Base-by-base conservation (phyloP, 2,797 vertebrate species). In the Lacerta agilis region DNA sequence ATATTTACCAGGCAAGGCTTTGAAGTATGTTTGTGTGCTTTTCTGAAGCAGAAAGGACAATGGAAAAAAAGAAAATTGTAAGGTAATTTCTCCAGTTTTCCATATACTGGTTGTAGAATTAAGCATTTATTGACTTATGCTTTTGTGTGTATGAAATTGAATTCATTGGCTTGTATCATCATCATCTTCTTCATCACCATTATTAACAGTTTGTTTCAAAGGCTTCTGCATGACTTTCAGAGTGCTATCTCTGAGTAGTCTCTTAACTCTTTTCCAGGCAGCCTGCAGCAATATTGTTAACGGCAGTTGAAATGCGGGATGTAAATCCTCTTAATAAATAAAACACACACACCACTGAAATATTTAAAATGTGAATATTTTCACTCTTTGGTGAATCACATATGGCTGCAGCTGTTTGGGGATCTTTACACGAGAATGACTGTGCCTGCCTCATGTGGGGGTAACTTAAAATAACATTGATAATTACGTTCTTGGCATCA, bases 401-500 rank as follows among this genome's bases (percentile, higher is more conserved):
- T 3, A 64, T 64, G 36, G 33, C 64, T 79, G 45, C 75, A 78
- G 29, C 29, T 11, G 76, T 69, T 79, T 45, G 3, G 10, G 15
- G 76, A 25, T 71, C 2, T 72, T 73, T n/a, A 76, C 29, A 43
- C 45, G 10, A 78, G 38, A 20, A 58, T 9, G 58, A n/a, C 8
- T 27, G 25, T 55, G 38, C 64, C 7, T 45, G 13, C 66, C 10
- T 0, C 18, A 23, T 15, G 0, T 43, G 64, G 6, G 43, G 25
- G 0, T 23, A 36, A 79, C 61, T 18, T 23, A 38, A 83, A 55
- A 1, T 3, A 0, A 1, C 17, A 38, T 43, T 10, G 5, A 7
- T 58, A 6, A 2, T n/a, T 67, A 45, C 20, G 27, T 41, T 90
- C 2, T 33, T 87, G 43, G 3, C n/a, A 41, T 58, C 82, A 15